Percentiles rank a stretch among this genome's conserved stretches.
These are phyloP conservation scores for Coptodon rendalli DNA, from an alignment of 2,113 vertebrate species.

Conservation along the genomic window DNA sequence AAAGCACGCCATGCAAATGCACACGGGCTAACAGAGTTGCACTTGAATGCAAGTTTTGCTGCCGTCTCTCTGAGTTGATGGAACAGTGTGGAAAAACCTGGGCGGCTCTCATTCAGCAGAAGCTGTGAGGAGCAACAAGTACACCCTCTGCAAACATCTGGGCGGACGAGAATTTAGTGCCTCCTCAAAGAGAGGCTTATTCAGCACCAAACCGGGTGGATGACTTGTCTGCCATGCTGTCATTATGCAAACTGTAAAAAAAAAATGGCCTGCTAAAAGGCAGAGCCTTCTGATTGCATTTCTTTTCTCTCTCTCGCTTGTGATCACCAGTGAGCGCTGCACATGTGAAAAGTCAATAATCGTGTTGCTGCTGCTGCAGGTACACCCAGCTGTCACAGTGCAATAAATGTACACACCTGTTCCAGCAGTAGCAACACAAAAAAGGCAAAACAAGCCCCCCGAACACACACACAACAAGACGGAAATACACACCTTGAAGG, in stretches of 20 bases:
- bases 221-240: not conserved
- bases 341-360: not conserved
- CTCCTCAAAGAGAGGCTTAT: not conserved
- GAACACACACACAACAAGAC: not conserved
- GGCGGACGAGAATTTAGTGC: conserved; percentile 5
- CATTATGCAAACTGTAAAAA: not conserved
- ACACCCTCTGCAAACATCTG: conserved; percentile 63
- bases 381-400: not conserved
- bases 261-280: not conserved
- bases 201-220: not conserved
- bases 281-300: not conserved
- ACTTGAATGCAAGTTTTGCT: conserved; percentile 24
- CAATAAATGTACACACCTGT: conserved; percentile 17
- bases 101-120: not conserved
- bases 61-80: not conserved
- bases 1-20: not conserved
- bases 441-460: not conserved
- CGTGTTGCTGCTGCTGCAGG: not conserved
- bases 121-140: conserved; percentile 47
- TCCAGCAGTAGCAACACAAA: not conserved
- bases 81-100: not conserved
- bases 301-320: not conserved
- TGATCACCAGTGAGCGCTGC: not conserved
- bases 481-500: conserved; percentile 74
- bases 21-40: not conserved